These are phyloP conservation scores for Pitangus sulphuratus DNA, from an alignment of 2,797 vertebrate species.

Conservation along the genomic window DNA sequence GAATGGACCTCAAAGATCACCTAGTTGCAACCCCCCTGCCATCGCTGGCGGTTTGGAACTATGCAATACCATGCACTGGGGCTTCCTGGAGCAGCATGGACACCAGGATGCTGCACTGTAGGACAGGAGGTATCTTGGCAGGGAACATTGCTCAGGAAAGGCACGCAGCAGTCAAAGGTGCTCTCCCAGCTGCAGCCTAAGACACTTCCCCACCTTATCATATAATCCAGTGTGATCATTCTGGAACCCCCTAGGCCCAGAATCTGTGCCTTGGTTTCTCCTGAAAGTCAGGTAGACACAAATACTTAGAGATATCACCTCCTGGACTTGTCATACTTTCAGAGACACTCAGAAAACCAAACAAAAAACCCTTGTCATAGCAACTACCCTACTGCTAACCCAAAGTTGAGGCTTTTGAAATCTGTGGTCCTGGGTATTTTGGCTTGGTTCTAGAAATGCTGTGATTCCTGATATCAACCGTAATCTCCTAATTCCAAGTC, in stretches of 20 bases:
- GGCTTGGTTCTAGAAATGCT: background rate
- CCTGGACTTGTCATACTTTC: background rate
- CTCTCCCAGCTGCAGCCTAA: background rate
- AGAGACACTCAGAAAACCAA: background rate
- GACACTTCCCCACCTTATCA: background rate
- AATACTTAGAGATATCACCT: background rate
- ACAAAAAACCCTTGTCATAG: rapidly evolving
- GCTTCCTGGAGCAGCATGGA: background rate
- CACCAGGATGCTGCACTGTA: background rate
- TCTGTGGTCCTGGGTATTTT: background rate
- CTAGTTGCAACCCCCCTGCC: background rate
- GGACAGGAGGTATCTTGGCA: background rate
- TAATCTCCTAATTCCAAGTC: background rate
- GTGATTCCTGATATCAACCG: background rate
- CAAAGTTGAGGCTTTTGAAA: background rate
- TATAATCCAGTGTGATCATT: background rate
- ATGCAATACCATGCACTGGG: background rate
- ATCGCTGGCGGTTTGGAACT: background rate
- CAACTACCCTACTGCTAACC: background rate
- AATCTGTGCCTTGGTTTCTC: background rate
- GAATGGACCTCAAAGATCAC: background rate
- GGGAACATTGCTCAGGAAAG: background rate
- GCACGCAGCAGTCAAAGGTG: background rate
- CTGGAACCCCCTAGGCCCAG: background rate
- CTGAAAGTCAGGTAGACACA: background rate